Evolutionary conservation across 37 sponge, comb jelly and placozoan genomes (phyloP).

Genomic region (Hexactinellida sp.): DNA sequence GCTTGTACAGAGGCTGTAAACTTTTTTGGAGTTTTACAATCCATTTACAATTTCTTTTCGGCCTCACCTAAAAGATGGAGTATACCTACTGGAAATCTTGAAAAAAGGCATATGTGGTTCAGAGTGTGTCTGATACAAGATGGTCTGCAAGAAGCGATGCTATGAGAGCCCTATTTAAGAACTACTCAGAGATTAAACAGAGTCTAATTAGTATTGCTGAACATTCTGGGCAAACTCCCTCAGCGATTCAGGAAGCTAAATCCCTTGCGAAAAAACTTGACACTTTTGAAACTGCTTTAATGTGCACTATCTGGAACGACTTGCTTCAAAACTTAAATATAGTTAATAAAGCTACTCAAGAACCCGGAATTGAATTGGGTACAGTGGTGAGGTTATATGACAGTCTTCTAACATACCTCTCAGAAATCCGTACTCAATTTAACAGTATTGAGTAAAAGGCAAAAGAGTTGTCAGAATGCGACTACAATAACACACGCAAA

Average conservation of each 20-base stretch:
- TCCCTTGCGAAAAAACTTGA: conserved; percentile 5
- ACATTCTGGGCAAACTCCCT: neutral
- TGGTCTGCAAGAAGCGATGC: conserved; percentile 23
- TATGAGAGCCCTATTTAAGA: conserved; percentile 18
- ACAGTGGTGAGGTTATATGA: conserved; percentile 14
- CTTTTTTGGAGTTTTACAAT: conserved; percentile 21
- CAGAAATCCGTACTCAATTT: neutral
- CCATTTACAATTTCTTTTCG: conserved; percentile 16
- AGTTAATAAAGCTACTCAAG: conserved; percentile 5
- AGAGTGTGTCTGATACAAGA: conserved; percentile 22
- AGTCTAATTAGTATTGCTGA: neutral
- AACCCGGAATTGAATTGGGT: conserved; percentile 13
- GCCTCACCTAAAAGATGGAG: conserved; percentile 19
- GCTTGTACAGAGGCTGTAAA: conserved; percentile 11
- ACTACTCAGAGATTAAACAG: neutral
- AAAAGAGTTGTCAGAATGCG: neutral
- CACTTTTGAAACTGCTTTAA: conserved; percentile 17
- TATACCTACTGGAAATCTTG: neutral
- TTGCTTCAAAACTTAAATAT: conserved; percentile 15
- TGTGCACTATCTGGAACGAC: conserved; percentile 10
- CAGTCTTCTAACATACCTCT: neutral
- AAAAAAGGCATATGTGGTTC: neutral
- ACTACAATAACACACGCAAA: neutral
- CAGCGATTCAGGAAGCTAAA: conserved; percentile 17
- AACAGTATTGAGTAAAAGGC: neutral